Evolutionary conservation across 2,113 vertebrate species (phyloP), one percentile per base, ranked within the genome.

Genomic region (Chaetodon auriga): DNA sequence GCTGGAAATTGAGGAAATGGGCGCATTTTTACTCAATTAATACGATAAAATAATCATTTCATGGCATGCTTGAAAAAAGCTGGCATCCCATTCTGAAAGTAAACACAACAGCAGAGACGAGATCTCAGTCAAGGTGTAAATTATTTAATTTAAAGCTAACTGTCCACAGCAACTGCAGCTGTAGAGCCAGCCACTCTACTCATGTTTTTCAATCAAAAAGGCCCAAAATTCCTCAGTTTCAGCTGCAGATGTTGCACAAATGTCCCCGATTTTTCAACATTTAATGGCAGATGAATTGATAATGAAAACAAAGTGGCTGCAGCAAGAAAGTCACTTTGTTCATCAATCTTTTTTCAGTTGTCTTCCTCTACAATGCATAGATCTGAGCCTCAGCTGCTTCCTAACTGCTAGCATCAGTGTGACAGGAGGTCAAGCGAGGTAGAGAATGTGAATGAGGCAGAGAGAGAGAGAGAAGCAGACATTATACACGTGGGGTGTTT

Each of bases 401-500:
- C 36, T 36, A 48, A 43, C 58, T 19, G 64, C 35, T 23, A 11
- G 58, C 51, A 5, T 62, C 13, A 66, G 74, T 12, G 70, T 81
- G 78, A 84, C 75, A 81, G 89, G 70, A 80, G 88, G 85, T 75
- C 23, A 35, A 63, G 48, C 10, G 38, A 79, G 75, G 78, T 30
- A 62, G 63, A 2, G 80, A 77, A 57, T 75, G 75, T 68, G 72
- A 84, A 76, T 72, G 85, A 86, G 83, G 70, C 68, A 49, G 15
- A 86, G 48, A 61, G 54, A 63, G 82, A 82, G 57, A 60, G 19
- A 54, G 68, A 45, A 41, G 74, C 83, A 85, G 83, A 83, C 83
- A 16, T 46, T 69, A 23, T 15, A 72, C 81, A 90, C 46, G 48
- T 77, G 83, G 87, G 77, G 79, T 87, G 82, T 89, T 90, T 86